Evolutionary conservation across 1,140 invertebrate species (phyloP).

Genomic region (Papilio helenus): DNA sequence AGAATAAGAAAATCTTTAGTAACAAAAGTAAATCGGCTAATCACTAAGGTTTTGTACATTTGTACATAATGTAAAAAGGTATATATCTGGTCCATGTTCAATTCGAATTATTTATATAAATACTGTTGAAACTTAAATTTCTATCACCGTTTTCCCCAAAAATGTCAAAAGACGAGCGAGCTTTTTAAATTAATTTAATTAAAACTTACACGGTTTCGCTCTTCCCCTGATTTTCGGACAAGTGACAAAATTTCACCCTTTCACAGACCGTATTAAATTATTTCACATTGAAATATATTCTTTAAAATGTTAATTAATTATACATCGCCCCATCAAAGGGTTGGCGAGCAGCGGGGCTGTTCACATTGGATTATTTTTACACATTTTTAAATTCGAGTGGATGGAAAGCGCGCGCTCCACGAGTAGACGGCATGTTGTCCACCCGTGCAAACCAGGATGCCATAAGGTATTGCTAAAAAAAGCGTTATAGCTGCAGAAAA

Average conservation of each 20-base stretch:
- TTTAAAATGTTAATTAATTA: slow-evolving; percentile 73
- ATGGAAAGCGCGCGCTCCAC: too few species aligned
- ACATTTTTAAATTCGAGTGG: slow-evolving; percentile 20
- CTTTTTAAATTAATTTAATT: slow-evolving; percentile 59
- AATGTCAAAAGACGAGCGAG: slow-evolving; percentile 33
- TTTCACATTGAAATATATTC: slow-evolving; percentile 71
- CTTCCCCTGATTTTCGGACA: slow-evolving; percentile 62
- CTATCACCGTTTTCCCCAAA: not conserved
- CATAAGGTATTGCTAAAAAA: too few species aligned
- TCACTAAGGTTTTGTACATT: too few species aligned
- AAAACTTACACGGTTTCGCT: slow-evolving; percentile 65
- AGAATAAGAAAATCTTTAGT: not conserved
- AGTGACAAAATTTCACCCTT: slow-evolving; percentile 75
- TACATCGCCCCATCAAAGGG: slow-evolving; percentile 50
- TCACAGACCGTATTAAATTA: slow-evolving; percentile 65
- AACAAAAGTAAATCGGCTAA: not conserved
- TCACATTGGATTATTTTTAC: slow-evolving; percentile 17
- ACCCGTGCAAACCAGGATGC: too few species aligned
- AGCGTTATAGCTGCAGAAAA: too few species aligned
- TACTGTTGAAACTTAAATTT: not conserved
- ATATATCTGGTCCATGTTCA: too few species aligned
- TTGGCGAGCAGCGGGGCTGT: slow-evolving; percentile 16
- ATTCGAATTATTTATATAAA: too few species aligned
- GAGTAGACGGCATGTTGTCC: too few species aligned
- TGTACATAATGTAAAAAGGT: too few species aligned